A percentile compares a stretch with the other conserved stretches of the same genome.
These are phyloP conservation scores for Sternotherus odoratus DNA, from an alignment of 2,797 vertebrate species.

Conservation along the genomic window DNA sequence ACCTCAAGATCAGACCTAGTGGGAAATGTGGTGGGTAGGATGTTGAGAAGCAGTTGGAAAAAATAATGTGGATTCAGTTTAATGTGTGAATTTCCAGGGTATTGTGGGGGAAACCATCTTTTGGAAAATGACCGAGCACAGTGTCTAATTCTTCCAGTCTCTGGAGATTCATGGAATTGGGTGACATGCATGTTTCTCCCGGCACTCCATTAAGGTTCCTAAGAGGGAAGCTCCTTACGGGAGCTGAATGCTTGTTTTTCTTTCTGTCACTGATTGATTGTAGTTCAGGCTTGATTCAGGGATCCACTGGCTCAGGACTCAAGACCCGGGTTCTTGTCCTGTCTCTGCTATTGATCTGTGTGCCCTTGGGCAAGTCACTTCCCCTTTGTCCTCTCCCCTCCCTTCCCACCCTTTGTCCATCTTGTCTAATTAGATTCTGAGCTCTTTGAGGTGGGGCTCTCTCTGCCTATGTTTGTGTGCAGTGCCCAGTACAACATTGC, in stretches of 20 bases:
- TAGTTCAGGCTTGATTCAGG: neutral
- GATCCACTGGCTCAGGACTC: neutral
- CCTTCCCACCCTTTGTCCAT: neutral
- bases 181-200: neutral
- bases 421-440: neutral
- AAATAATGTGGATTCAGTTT: neutral
- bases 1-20: neutral
- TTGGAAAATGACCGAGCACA: neutral
- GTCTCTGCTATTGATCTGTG: neutral
- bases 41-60: neutral
- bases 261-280: conserved; percentile 15
- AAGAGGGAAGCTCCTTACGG: neutral
- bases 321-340: neutral
- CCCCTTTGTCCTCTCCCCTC: neutral
- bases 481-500: neutral
- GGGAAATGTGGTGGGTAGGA: neutral
- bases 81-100: neutral
- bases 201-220: neutral
- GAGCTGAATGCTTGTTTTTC: neutral
- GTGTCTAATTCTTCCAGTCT: neutral
- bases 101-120: neutral
- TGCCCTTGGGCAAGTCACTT: neutral
- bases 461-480: neutral
- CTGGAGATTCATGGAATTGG: neutral
- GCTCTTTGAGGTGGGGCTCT: neutral